These are phyloP conservation scores for Epistrophe grossulariae DNA, from an alignment of 2,888 invertebrate species.

Conservation along the genomic window DNA sequence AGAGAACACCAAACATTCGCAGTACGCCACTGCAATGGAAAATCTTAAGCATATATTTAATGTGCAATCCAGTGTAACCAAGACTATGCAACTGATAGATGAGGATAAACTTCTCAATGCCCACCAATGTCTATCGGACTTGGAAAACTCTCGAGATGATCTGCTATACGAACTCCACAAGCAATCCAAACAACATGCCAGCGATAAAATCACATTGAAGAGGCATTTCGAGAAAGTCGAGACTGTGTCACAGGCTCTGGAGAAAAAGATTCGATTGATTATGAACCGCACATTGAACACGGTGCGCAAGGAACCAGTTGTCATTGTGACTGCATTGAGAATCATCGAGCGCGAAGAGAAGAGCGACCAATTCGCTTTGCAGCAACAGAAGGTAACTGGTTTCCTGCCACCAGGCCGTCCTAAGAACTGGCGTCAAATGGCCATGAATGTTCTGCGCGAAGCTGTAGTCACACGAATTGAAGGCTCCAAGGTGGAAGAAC, in stretches of 20 bases:
- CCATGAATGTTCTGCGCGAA: conserved; percentile 91
- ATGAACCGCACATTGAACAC: conserved; percentile 96
- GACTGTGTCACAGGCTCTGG: conserved; percentile 93
- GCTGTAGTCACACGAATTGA: conserved; percentile 94
- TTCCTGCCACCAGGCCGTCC: conserved; percentile 98
- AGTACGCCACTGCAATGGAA: conserved; percentile 98
- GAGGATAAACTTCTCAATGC: conserved; percentile 97
- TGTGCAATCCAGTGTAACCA: conserved; percentile 97
- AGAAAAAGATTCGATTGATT: conserved; percentile 95
- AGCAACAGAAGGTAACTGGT: conserved; percentile 87
- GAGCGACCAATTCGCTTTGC: conserved; percentile 93
- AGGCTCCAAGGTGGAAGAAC: conserved; percentile 96
- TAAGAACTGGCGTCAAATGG: conserved; percentile 94
- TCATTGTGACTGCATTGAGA: conserved; percentile 97
- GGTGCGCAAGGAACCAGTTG: conserved; percentile 96
- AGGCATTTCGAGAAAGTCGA: conserved; percentile 98
- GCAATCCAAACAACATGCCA: conserved; percentile 93
- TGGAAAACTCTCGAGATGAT: conserved; percentile 98
- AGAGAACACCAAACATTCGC: conserved; percentile 97
- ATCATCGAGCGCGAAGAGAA: conserved; percentile 99
- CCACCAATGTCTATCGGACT: conserved; percentile 96
- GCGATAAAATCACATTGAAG: conserved; percentile 95
- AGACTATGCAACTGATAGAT: conserved; percentile 96
- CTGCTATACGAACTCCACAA: conserved; percentile 96
- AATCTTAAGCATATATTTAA: conserved; percentile 99